Conservation (phyloP, 1,140 invertebrate species). For the Scylla paramamosain region DNA sequence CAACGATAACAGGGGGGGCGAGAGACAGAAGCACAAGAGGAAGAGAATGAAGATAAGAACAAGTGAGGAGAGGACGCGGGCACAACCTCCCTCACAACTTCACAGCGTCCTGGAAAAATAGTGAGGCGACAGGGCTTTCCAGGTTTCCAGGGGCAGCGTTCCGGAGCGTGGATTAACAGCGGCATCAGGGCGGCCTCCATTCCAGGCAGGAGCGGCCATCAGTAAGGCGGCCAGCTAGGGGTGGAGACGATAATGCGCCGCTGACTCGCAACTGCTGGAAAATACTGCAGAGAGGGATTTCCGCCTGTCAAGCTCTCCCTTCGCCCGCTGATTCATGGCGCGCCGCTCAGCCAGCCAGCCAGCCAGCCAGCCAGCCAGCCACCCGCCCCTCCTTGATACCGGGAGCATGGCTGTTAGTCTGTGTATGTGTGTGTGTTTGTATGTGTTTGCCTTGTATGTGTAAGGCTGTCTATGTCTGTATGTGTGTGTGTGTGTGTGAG, state of each 20-base stretch:
- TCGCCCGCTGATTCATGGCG: conserved; percentile 31
- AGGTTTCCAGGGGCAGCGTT: conserved; percentile 47
- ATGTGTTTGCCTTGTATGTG: not conserved
- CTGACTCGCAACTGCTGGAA: conserved; percentile 14
- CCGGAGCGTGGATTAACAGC: conserved; percentile 59
- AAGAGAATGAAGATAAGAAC: not conserved
- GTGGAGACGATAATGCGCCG: conserved; percentile 47
- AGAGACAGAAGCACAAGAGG: not conserved
- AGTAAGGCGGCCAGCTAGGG: conserved; percentile 56
- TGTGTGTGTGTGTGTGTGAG: not conserved
- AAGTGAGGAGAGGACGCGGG: not conserved
- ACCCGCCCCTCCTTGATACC: too few relatives aligned
- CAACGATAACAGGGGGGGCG: too few relatives aligned
- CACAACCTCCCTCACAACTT: not conserved
- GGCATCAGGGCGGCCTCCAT: conserved; percentile 56
- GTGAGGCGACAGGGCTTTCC: conserved; percentile 45
- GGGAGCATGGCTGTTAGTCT: not conserved
- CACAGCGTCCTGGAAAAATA: conserved; percentile 35
- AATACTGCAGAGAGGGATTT: conserved; percentile 59
- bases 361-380: too few relatives aligned
- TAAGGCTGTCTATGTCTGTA: not conserved
- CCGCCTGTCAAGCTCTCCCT: conserved; percentile 40
- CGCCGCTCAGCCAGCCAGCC: not conserved
- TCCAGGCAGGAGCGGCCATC: conserved; percentile 50
- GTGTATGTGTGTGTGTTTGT: not conserved